A percentile compares a stretch with the other conserved stretches of the same genome.
Evolutionary conservation across 2,797 vertebrate genomes (phyloP).

Genomic region (Pseudopleuronectes americanus): DNA sequence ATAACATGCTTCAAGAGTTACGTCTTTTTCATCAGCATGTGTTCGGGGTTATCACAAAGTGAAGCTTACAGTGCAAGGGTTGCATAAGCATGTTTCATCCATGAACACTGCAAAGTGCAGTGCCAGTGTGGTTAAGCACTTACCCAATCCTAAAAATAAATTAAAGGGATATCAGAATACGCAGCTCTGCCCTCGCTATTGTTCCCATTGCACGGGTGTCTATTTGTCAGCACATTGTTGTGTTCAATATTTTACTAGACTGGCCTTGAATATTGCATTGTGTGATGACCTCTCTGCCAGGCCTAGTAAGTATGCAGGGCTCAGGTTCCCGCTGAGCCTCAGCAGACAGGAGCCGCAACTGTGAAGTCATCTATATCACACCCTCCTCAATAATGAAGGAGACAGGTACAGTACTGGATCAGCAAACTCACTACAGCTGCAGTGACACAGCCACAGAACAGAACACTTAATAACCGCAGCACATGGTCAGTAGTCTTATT

Average conservation of each 20-base stretch:
- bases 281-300: slow-evolving; percentile 48
- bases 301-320: slow-evolving; percentile 25
- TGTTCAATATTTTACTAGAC: slow-evolving; percentile 57
- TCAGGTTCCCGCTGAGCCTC: slow-evolving; percentile 67
- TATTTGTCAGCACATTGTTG: slow-evolving; percentile 56
- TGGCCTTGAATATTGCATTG: slow-evolving; percentile 57
- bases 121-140: slow-evolving; percentile 22
- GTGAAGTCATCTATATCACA: slow-evolving; percentile 54
- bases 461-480: slow-evolving; percentile 7
- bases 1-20: slow-evolving; percentile 13
- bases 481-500: slow-evolving; percentile 16
- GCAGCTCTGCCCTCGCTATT: slow-evolving; percentile 42
- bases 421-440: slow-evolving; percentile 15
- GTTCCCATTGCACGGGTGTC: slow-evolving; percentile 26
- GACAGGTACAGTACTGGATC: slow-evolving; percentile 43
- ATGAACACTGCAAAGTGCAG: slow-evolving; percentile 33
- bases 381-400: slow-evolving; percentile 66
- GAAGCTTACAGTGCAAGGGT: slow-evolving; percentile 20
- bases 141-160: slow-evolving; percentile 50
- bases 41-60: slow-evolving; percentile 23
- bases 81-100: slow-evolving; percentile 44
- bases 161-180: slow-evolving; percentile 26
- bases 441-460: slow-evolving; percentile 21
- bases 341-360: slow-evolving; percentile 47
- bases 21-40: slow-evolving; percentile 4